A percentile compares a stretch with the other conserved stretches of the same genome.
These are phyloP conservation scores for Tetragonula carbonaria DNA, from an alignment of 2,888 invertebrate species.

Conservation along the genomic window DNA sequence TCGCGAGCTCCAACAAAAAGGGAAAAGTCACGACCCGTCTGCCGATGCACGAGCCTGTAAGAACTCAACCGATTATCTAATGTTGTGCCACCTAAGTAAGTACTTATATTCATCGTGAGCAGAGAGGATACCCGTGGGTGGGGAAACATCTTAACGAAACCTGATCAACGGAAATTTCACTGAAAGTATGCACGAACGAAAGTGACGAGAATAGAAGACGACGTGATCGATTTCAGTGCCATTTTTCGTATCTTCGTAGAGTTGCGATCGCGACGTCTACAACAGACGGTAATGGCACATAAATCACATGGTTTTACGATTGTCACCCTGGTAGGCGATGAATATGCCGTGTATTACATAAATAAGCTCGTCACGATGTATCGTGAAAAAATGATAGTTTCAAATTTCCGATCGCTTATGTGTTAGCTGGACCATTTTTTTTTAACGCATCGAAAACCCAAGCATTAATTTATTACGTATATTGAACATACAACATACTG, in stretches of 20 bases:
- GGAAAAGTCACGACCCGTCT: conserved; percentile 63
- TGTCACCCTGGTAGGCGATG: background rate
- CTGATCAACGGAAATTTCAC: conserved; percentile 50
- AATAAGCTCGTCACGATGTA: background rate
- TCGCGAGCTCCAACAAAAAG: conserved; percentile 42
- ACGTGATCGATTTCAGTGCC: background rate
- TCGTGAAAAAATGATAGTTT: background rate
- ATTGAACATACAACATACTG: too few species aligned
- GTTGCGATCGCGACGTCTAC: background rate
- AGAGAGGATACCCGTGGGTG: conserved; percentile 13
- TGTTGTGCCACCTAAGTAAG: conserved; percentile 31
- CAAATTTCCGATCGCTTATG: too few species aligned
- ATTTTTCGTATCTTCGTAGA: background rate
- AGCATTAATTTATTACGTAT: too few species aligned
- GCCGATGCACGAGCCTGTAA: conserved; percentile 41
- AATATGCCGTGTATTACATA: background rate
- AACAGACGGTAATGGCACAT: background rate
- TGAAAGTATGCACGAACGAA: conserved; percentile 27
- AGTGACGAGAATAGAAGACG: background rate
- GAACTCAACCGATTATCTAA: conserved; percentile 60
- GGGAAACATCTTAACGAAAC: conserved; percentile 44
- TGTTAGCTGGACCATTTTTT: too few species aligned
- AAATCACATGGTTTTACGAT: background rate
- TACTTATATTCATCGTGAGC: conserved; percentile 32
- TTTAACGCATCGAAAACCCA: too few species aligned